Conservation (phyloP, 2,113 vertebrate genomes). For the Athene noctua region DNA sequence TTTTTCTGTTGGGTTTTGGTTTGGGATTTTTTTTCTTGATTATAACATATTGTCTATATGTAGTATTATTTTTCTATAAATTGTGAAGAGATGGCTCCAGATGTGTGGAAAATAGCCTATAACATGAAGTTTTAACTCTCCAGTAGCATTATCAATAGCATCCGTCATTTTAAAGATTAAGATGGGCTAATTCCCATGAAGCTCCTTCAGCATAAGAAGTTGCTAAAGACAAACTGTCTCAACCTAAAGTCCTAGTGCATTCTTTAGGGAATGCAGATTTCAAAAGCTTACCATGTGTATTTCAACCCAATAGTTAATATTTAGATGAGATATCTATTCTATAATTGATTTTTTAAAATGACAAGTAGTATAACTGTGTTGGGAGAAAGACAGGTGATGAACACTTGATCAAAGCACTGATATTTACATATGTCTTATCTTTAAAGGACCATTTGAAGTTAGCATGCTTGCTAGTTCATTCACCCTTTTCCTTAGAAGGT, state of each 20-base stretch:
- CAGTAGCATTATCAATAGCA: background rate
- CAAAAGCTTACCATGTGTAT: background rate
- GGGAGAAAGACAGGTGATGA: background rate
- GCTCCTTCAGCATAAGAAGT: background rate
- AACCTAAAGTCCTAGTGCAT: background rate
- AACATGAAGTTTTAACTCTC: background rate
- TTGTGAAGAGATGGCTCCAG: background rate
- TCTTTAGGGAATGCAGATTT: background rate
- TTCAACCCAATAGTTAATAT: conserved; percentile 10
- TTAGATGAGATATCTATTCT: conserved; percentile 6
- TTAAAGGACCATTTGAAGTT: background rate
- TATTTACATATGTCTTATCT: conserved; percentile 8
- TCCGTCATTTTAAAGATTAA: background rate
- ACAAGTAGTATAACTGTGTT: background rate
- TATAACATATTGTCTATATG: background rate
- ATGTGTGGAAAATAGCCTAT: background rate
- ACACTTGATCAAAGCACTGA: conserved; percentile 17
- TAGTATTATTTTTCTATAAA: background rate
- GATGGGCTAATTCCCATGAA: background rate
- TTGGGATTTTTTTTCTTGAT: background rate
- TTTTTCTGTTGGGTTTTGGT: background rate
- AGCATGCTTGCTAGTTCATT: background rate
- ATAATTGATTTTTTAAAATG: background rate
- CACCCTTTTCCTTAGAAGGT: background rate
- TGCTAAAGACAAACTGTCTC: background rate